phyloP scores from a whole-genome alignment of 2,113 vertebrate species.

The Oryzias javanicus region DNA sequence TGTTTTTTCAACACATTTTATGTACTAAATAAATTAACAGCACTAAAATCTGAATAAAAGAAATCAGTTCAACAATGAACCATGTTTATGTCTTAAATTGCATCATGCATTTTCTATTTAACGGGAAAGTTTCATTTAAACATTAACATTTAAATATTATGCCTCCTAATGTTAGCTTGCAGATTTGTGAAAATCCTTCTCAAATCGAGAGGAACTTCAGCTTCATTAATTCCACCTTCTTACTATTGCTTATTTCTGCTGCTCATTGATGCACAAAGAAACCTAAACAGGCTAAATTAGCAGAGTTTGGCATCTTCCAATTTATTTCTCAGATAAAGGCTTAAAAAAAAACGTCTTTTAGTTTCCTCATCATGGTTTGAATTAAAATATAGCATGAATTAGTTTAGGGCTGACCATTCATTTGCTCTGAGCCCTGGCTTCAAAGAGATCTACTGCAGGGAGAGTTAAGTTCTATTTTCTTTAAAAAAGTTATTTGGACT shows the following conservation, averaged over 20 bases:
- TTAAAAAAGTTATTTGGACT: neutral
- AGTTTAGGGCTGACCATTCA: neutral
- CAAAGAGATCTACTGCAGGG: neutral
- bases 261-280: neutral
- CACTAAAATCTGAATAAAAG: too few species aligned
- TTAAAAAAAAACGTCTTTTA: neutral
- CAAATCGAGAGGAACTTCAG: conserved; percentile 24
- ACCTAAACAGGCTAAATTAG: conserved; percentile 9
- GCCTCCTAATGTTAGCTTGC: too few species aligned
- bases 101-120: neutral
- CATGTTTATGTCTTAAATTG: too few species aligned
- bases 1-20: conserved; percentile 7
- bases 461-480: neutral
- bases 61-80: too few species aligned
- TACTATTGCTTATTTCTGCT: conserved; percentile 15
- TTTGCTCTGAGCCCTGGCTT: conserved; percentile 2
- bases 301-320: neutral
- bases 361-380: neutral
- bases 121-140: neutral
- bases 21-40: neutral
- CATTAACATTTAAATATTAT: too few species aligned
- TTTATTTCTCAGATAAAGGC: neutral
- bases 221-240: conserved; percentile 39
- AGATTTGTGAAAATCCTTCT: too few species aligned
- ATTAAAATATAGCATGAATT: neutral